Evolutionary conservation across 2,113 vertebrate species (phyloP).

Genomic region (Hypocryptadius cinnamomeus): DNA sequence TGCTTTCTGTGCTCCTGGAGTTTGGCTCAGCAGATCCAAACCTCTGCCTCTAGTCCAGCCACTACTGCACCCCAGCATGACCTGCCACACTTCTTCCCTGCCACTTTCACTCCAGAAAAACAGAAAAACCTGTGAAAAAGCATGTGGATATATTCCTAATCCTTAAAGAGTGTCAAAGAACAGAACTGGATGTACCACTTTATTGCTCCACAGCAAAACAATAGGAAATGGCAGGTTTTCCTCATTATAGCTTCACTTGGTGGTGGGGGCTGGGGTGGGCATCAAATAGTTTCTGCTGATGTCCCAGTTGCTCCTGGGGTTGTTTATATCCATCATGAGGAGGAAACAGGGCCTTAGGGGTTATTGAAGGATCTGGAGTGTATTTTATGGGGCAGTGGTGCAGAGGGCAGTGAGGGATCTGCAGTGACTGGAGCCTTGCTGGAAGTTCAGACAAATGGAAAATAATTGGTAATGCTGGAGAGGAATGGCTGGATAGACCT

Average conservation of each 20-base stretch:
- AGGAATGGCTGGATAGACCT: background rate
- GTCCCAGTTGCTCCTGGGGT: background rate
- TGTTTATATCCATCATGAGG: background rate
- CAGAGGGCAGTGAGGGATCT: background rate
- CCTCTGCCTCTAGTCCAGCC: background rate
- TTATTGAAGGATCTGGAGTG: background rate
- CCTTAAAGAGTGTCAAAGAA: background rate
- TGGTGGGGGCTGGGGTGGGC: background rate
- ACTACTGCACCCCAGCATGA: background rate
- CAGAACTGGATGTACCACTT: background rate
- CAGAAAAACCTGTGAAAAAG: background rate
- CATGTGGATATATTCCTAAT: background rate
- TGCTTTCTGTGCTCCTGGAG: background rate
- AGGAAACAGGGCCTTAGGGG: background rate
- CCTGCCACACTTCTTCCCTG: background rate
- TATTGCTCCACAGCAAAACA: background rate
- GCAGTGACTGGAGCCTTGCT: background rate
- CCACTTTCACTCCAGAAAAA: background rate
- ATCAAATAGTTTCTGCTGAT: background rate
- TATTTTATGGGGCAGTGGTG: background rate
- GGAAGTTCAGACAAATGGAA: background rate
- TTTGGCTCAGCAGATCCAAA: background rate
- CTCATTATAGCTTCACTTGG: background rate
- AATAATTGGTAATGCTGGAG: background rate
- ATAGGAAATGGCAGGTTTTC: background rate